phyloP scores from a whole-genome alignment of 2,113 vertebrate genomes.

The Dromas ardeola region DNA sequence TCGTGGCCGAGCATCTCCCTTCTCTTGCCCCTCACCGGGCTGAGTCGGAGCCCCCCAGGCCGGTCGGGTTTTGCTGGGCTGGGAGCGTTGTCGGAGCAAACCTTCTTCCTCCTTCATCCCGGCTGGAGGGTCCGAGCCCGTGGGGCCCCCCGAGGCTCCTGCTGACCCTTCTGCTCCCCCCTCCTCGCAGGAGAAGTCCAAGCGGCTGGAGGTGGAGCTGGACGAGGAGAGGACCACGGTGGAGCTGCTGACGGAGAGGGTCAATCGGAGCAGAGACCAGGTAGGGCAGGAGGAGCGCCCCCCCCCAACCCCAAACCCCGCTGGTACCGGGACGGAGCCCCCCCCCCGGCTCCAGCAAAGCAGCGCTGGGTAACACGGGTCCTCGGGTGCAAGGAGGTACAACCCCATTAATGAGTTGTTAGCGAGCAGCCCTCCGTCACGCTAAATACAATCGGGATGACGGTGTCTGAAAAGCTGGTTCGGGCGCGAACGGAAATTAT shows the following conservation, averaged over 20 bases:
- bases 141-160: accelerated
- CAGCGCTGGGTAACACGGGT: accelerated
- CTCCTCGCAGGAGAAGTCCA: slow-evolving; percentile 83
- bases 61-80: not conserved
- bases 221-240: slow-evolving; percentile 87
- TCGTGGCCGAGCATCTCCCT: accelerated
- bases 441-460: accelerated
- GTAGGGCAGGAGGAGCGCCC: slow-evolving; percentile 28
- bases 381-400: not conserved
- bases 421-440: not conserved
- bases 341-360: not conserved
- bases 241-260: slow-evolving; percentile 88
- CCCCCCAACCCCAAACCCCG: accelerated
- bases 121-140: not conserved
- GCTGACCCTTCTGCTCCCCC: not conserved
- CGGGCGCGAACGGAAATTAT: accelerated
- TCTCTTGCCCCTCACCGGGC: not conserved
- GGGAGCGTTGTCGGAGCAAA: not conserved
- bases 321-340: not conserved
- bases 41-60: accelerated
- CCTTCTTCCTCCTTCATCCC: not conserved
- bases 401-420: not conserved
- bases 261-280: slow-evolving; percentile 89
- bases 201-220: slow-evolving; percentile 85
- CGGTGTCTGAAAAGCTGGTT: not conserved